A percentile compares a stretch with the other conserved stretches of the same genome.
Evolutionary conservation across 2,888 invertebrate genomes (phyloP).

Genomic region (Epistrophe grossulariae): DNA sequence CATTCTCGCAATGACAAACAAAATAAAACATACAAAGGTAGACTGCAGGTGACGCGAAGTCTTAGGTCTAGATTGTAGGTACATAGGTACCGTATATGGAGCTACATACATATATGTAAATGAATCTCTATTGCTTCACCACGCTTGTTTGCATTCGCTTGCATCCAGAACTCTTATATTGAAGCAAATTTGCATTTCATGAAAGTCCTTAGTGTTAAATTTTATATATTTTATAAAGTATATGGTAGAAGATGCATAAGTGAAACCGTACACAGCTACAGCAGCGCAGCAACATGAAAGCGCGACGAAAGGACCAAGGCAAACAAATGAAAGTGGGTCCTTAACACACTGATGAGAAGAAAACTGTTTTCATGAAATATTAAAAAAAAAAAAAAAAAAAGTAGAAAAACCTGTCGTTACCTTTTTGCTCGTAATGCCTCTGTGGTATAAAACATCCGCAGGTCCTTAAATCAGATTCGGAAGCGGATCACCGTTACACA

Average conservation of each 20-base stretch:
- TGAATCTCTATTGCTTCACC: constrained; percentile 19
- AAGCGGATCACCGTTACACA: constrained; percentile 72
- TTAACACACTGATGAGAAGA: constrained; percentile 75
- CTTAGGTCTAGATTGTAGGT: not conserved
- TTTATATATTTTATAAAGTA: constrained; percentile 55
- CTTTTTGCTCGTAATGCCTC: constrained; percentile 40
- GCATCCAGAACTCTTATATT: constrained; percentile 62
- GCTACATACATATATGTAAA: no score
- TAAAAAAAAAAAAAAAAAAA: constrained; percentile 36
- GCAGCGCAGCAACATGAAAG: constrained; percentile 50
- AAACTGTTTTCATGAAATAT: constrained; percentile 74
- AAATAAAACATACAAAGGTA: constrained; percentile 34
- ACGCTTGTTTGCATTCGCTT: constrained; percentile 61
- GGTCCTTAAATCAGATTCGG: constrained; percentile 68
- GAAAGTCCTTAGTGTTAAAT: constrained; percentile 71
- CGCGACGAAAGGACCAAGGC: constrained; percentile 69
- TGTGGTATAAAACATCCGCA: constrained; percentile 62
- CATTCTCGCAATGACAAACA: constrained; percentile 59
- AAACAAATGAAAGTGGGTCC: constrained; percentile 75
- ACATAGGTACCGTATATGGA: not conserved
- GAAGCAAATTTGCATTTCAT: constrained; percentile 73
- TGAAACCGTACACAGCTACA: constrained; percentile 70
- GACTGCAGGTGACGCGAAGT: constrained; percentile 58
- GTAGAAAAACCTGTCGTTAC: constrained; percentile 30
- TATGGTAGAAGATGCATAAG: constrained; percentile 74